These are phyloP conservation scores for Glaucidium brasilianum DNA, from an alignment of 2,113 vertebrate species.

Conservation along the genomic window DNA sequence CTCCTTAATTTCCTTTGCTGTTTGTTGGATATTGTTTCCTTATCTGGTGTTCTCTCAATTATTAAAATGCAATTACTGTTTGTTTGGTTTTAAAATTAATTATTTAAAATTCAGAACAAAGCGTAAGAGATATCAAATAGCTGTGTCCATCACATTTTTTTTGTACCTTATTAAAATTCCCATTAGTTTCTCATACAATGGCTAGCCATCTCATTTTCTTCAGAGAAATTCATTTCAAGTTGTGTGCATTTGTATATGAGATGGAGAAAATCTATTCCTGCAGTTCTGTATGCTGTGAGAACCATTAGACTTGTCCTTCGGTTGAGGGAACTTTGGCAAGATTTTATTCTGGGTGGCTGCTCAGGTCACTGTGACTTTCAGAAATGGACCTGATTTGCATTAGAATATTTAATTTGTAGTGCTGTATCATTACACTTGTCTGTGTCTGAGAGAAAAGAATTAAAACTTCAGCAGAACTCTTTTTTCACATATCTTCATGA, in stretches of 20 bases:
- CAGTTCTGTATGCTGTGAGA: background rate
- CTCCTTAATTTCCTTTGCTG: background rate
- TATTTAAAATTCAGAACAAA: conserved; percentile 23
- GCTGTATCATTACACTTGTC: background rate
- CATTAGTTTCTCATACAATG: background rate
- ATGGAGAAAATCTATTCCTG: background rate
- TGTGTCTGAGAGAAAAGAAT: background rate
- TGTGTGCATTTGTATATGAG: background rate
- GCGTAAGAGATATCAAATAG: background rate
- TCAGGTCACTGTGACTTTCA: background rate
- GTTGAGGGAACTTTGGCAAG: background rate
- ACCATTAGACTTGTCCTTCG: background rate
- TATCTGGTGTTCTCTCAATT: conserved; percentile 5
- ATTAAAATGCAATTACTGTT: conserved; percentile 45
- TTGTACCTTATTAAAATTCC: background rate
- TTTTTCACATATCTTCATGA: background rate
- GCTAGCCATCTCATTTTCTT: background rate
- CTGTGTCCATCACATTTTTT: background rate
- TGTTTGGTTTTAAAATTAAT: conserved; percentile 34
- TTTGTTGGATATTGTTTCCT: conserved; percentile 19
- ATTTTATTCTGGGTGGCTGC: conserved; percentile 13
- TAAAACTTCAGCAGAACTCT: background rate
- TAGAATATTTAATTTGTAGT: conserved; percentile 24
- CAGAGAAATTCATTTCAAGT: background rate
- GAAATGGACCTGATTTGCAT: conserved; percentile 10